These are phyloP conservation scores for Grammatotria lemairii DNA, from an alignment of 2,113 vertebrate genomes.

Conservation along the genomic window DNA sequence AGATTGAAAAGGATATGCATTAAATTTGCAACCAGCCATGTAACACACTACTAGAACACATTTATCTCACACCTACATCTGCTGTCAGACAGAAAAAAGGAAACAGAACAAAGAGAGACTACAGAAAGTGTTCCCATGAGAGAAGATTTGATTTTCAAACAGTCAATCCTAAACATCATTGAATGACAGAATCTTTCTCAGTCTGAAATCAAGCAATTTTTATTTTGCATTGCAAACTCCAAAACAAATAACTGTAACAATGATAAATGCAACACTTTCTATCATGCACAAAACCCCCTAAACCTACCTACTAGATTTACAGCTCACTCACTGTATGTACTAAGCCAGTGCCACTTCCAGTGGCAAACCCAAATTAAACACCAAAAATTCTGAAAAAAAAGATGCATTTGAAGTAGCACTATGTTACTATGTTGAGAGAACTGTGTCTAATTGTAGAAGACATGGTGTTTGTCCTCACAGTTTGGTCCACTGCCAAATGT, in stretches of 20 bases:
- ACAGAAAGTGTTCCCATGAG: neutral
- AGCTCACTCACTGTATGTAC: neutral
- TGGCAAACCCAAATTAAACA: neutral
- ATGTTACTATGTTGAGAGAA: constrained; percentile 6
- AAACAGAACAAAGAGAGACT: neutral
- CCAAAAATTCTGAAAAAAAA: neutral
- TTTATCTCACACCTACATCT: constrained; percentile 37
- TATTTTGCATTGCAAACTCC: neutral
- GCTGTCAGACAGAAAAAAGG: constrained; percentile 23
- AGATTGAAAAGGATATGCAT: constrained; percentile 49
- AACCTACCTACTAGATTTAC: neutral
- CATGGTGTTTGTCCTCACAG: constrained; percentile 67
- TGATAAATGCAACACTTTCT: neutral
- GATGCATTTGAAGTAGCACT: neutral
- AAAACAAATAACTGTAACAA: neutral
- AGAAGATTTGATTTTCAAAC: neutral
- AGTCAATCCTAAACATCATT: neutral
- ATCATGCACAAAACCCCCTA: neutral
- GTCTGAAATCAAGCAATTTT: neutral
- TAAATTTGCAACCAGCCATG: constrained; percentile 33
- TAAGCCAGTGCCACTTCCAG: neutral
- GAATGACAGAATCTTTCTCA: neutral
- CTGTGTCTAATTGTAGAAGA: constrained; percentile 65
- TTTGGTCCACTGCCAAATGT: constrained; percentile 64
- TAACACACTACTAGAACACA: constrained; percentile 27